Evolutionary conservation across 2,113 vertebrate species (phyloP), one percentile per base, ranked within the genome.

Genomic region (Puma concolor): DNA sequence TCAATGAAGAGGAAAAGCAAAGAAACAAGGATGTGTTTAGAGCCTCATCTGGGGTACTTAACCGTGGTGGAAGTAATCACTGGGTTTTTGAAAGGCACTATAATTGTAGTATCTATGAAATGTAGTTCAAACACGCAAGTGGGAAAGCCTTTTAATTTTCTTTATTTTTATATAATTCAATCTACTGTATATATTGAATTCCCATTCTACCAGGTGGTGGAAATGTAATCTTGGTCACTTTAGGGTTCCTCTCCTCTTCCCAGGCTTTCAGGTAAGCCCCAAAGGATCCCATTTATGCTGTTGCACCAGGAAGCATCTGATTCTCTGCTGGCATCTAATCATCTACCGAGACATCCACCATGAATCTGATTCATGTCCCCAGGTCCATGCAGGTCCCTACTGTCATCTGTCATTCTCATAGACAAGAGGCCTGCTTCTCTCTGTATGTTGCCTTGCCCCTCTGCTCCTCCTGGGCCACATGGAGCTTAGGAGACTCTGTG

Each of bases 1-100:
- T 31, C 74, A 97, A 96, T 85, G 57, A 93, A 96, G 81, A 93
- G 54, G 31, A 93, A 87, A 95, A 76, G 74, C 15, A 93, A 88
- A 76, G 64, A 95, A 94, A 88, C 14, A 69, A 90, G 25, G 41
- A 41, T 92, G 41, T 74, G 50, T 96, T 96, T 95, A 71, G 44
- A 95, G 48, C 64, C 88, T 95, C 50, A 57, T 57, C 52, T 71
- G 33, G n/a, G 52, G 10, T 66, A 67, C 27, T 93, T 76, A 81
- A 80, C 88, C 71, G n/a, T 84, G 52, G 77, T 64, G 11, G 69
- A 93, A 96, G 23, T 93, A 93, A 96, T 64, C 77, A n/a, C 7
- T 33, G 44, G n/a, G 36, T 54, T 95, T 97, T 72, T 69, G 21
- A 84, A 50, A 81, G 50, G 14, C 44, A 57, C 19, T 52, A 12